Evolutionary conservation across 2,797 vertebrate species (phyloP), one percentile per base, ranked within the genome.

Genomic region (Alcedo quadribrachys): DNA sequence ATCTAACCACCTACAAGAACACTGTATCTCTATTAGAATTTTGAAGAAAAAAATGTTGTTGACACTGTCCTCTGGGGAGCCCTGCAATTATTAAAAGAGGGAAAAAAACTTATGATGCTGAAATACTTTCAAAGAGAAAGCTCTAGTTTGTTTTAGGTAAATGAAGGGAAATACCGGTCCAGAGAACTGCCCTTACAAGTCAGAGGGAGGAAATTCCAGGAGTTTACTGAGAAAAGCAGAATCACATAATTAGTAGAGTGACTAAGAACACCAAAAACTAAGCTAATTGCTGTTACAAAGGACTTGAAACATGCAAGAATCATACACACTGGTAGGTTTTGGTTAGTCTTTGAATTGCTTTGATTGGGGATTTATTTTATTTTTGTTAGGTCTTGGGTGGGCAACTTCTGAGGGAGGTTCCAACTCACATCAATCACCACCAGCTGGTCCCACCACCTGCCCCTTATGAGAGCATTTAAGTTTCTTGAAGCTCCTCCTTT

Each of bases 21-120:
- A 78, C 67, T 82, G 78, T 83, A 87, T 46, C 58, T 77, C 74
- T 48, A 58, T 71, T 13, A 75, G 84, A 92, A 73, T 81, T 71
- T 75, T 69, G 81, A 83, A 90, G 86, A 88, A 92, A 96, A 89
- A 82, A 58, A 80, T 78, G 54, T 61, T 92, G 76, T 91, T 88
- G 88, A 75, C 58, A 66, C 35, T 95, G 89, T 33, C 43, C 78
- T 66, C 84, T 78, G 40, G 75, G 79, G 84, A 93, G 12, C 43
- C 13, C 62, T 87, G 81, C 32, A 83, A 12, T 92, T 93, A 92
- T 94, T 93, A 89, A 93, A 93, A 85, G 76, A 35, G 92, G 92
- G 95, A 96, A 96, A 93, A 90, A 95, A 96, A 82, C 55, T 92
- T 92, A 93, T 43, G 73, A 75, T 73, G 79, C 43, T 90, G 81